Evolutionary conservation across 2,797 vertebrate genomes (phyloP), one percentile per base, ranked within the genome.

Genomic region (Ibycter americanus): DNA sequence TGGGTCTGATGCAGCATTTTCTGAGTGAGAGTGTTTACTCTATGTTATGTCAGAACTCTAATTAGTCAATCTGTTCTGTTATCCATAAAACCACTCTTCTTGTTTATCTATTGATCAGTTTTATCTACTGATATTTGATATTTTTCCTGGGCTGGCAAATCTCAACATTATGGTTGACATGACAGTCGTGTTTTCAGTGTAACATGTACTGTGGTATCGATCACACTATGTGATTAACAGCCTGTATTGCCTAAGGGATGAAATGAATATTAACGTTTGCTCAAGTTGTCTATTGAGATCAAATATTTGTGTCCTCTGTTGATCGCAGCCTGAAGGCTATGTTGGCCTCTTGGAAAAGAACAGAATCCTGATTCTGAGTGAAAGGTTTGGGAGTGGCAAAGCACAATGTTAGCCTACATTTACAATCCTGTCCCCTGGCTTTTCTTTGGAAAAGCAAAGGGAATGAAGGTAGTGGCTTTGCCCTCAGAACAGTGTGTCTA

Each of bases 401-500:
- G 42, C 31, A 21, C 15, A 26, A 11, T 1, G 4, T 46, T 20
- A 9, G 29, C 16, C 52, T 14, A 0, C 1, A 0, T 32, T 51
- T 65, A 9, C 31, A 8, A 6, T 32, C 29, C 25, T 52, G 42
- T 67, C 52, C 27, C 25, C 17, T 83, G 42, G 9, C 29, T 74
- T 63, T 34, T 14, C 32, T 73, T 32, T 16, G 31, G 83, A 8
- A 71, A 63, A 55, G 38, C 34, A 22, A 17, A 56, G 40, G 34
- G 21, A 21, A 9, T 0, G 25, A 29, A 67, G 46, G 70, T 20
- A 15, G 42, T 7, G 9, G 44, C 51, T 49, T 36, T 38, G 70
- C 71, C 42, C 73, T 71, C 12, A 1, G 70, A 61, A 34, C 66
- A 11, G 8, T 1, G 56, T 71, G 46, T 40, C 77, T 54, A 25